These are phyloP conservation scores for Pygoscelis antarcticus DNA, from an alignment of 2,113 vertebrate genomes.

Conservation along the genomic window DNA sequence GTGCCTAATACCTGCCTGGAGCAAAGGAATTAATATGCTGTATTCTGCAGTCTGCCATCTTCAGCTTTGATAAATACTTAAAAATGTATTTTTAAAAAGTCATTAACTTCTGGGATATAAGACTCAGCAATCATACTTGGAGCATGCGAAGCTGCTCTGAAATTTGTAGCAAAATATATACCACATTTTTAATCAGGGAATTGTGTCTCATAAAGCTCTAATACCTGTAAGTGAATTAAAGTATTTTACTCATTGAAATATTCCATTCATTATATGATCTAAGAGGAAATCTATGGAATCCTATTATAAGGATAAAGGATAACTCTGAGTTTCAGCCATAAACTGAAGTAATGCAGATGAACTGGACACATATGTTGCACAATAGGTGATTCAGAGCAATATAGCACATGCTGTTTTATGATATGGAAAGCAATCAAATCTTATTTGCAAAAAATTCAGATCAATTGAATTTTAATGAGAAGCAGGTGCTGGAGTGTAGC, in stretches of 20 bases:
- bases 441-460: conserved; percentile 99
- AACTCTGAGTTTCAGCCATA: conserved; percentile 81
- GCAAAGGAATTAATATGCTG: conserved; percentile 85
- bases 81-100: conserved; percentile 85
- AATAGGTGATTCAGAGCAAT: conserved; percentile 94
- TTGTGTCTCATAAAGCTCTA: conserved; percentile 75
- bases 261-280: conserved; percentile 73
- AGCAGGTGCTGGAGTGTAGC: conserved; percentile 94
- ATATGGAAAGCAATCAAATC: conserved; percentile 95
- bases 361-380: conserved; percentile 90
- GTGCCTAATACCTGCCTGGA: conserved; percentile 84
- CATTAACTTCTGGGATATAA: conserved; percentile 80
- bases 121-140: conserved; percentile 69
- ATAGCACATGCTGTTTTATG: conserved; percentile 93
- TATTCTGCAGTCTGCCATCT: conserved; percentile 76
- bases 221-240: conserved; percentile 77
- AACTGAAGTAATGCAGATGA: conserved; percentile 91
- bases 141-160: conserved; percentile 66
- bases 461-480: conserved; percentile 99
- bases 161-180: conserved; percentile 77
- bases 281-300: conserved; percentile 78
- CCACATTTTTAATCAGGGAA: conserved; percentile 77
- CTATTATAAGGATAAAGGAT: conserved; percentile 79
- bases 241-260: conserved; percentile 73
- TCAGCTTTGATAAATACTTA: conserved; percentile 88